These are phyloP conservation scores for Drosophila bifasciata DNA, from an alignment of 1,140 invertebrate genomes.

Conservation along the genomic window DNA sequence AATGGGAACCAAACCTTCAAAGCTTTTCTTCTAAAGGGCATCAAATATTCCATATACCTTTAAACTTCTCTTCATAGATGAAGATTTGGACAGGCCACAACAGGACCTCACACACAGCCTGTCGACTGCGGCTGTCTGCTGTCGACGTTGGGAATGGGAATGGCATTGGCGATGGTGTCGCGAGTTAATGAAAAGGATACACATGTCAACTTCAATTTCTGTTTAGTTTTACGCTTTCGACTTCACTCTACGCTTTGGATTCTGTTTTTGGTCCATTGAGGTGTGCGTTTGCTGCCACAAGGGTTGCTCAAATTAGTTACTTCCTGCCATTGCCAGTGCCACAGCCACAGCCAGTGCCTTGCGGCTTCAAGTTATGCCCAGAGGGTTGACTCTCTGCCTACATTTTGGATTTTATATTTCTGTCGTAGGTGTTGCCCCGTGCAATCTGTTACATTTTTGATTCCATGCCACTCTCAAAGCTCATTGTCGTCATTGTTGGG, in stretches of 20 bases:
- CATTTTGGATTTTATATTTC: slow-evolving; percentile 24
- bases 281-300: slow-evolving; percentile 68
- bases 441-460: slow-evolving; percentile 80
- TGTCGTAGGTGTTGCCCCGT: slow-evolving; percentile 65
- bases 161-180: slow-evolving; percentile 50
- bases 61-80: slow-evolving; percentile 17
- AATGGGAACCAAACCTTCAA: no score
- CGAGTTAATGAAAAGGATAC: slow-evolving; percentile 84
- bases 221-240: slow-evolving; percentile 41
- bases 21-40: slow-evolving; percentile 9
- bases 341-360: slow-evolving; percentile 12
- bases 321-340: slow-evolving; percentile 58
- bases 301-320: slow-evolving; percentile 79
- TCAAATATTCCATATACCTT: slow-evolving; percentile 6
- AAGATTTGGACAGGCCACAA: slow-evolving; percentile 32
- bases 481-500: slow-evolving; percentile 63
- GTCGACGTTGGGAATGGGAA: slow-evolving; percentile 37
- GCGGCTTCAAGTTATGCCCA: slow-evolving; percentile 13
- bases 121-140: slow-evolving; percentile 38
- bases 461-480: slow-evolving; percentile 24
- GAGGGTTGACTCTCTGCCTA: slow-evolving; percentile 58
- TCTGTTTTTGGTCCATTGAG: slow-evolving; percentile 45
- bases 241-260: slow-evolving; percentile 9
- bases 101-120: slow-evolving; percentile 30
- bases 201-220: slow-evolving; percentile 83